Evolutionary conservation across 2,888 invertebrate genomes (phyloP), one percentile per base, ranked within the genome.

Genomic region (Clanis bilineata): DNA sequence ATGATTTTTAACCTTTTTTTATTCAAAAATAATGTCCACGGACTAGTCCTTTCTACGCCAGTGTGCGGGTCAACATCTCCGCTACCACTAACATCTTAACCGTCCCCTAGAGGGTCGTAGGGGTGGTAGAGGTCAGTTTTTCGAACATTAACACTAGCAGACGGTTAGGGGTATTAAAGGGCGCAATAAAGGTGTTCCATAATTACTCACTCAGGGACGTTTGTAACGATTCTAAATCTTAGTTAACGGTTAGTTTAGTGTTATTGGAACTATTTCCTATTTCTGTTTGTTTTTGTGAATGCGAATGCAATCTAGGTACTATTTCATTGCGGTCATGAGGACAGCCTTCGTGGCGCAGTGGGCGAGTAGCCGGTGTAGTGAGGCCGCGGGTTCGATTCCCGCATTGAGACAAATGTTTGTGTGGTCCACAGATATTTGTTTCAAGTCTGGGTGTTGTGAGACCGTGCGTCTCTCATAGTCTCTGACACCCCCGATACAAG

Each of bases 71-170:
- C 36, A 32, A 10, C 36, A 10, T 28, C 15, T 28, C 12, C 55
- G 22, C 18, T 28, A 28, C 18, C 21, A 47, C 36, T 78, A 75
- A 75, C 75, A 79, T 76, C 78, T 82, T 83, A 88, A 90, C 78
- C 80, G 82, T 77, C 79, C 91, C 84, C 89, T 32, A 21, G 82
- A 71, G 88, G 79, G 80, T 83, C 80, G 79, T 89, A 87, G 79
- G 71, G 65, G 81, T 80, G 82, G 78, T 82, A 41, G 79, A 86
- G 90, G 90, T 88, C 90, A 91, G 90, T 92, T 90, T 89, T 90
- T 90, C 86, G 88, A 71, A 80, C 88, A 88, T 91, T 92, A 90
- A 82, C 82, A 81, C 82, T 80, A 83, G 85, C 86, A 84, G 84
- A 81, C 87, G 87, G 86, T 81, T 76, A 64, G 71, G 68, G 73